Percentiles rank a stretch among this genome's conserved stretches.
These are phyloP conservation scores for Hesperia comma DNA, from an alignment of 2,888 invertebrate genomes.

Conservation along the genomic window DNA sequence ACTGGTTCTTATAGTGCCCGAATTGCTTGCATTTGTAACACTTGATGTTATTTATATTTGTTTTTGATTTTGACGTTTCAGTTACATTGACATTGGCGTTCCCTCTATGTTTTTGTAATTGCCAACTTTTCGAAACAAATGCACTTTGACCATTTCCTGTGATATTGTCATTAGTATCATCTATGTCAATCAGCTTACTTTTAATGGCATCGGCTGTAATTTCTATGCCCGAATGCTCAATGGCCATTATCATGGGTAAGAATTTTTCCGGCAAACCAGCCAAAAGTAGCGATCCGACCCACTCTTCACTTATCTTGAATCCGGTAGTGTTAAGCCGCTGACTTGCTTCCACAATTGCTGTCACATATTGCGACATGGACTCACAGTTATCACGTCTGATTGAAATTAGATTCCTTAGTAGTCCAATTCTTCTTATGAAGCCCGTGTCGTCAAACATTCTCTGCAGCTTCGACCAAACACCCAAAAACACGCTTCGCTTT, in stretches of 20 bases:
- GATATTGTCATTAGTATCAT: constrained; percentile 23
- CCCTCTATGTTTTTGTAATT: constrained; percentile 5
- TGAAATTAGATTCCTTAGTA: constrained; percentile 41
- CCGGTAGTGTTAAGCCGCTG: constrained; percentile 37
- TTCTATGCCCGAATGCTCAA: constrained; percentile 40
- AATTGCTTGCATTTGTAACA: constrained; percentile 25
- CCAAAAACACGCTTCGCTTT: not conserved
- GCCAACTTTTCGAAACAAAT: constrained; percentile 19
- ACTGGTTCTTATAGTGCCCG: constrained; percentile 28
- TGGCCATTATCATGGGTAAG: constrained; percentile 41
- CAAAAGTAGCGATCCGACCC: constrained; percentile 38
- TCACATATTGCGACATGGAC: constrained; percentile 36
- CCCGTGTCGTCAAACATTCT: not conserved
- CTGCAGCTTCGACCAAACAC: not conserved
- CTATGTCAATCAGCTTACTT: constrained; percentile 36
- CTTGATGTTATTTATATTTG: no score
- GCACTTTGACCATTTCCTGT: no score
- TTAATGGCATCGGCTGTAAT: constrained; percentile 37
- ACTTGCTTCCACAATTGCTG: constrained; percentile 30
- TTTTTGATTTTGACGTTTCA: no score
- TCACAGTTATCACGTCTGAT: constrained; percentile 38
- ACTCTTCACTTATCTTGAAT: constrained; percentile 37
- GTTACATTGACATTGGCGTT: not conserved
- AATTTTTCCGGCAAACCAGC: constrained; percentile 40
- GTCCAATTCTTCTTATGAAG: constrained; percentile 25